These are phyloP conservation scores for Carettochelys insculpta DNA, from an alignment of 2,113 vertebrate species.

Conservation along the genomic window DNA sequence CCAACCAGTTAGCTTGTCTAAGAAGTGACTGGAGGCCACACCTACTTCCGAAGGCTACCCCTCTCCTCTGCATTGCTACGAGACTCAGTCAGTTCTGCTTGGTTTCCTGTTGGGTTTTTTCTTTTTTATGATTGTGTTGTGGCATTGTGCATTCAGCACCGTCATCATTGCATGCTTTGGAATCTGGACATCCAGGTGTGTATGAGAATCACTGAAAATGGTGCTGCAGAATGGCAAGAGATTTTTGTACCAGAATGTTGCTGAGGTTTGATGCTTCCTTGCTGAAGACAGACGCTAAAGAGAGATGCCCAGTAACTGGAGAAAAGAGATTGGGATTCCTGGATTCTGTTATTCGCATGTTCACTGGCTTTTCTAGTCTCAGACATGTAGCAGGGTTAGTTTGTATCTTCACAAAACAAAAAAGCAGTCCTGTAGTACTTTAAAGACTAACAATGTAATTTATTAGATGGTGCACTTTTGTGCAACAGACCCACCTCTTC, in stretches of 20 bases:
- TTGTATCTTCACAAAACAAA: no score
- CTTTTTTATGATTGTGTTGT: constrained; percentile 10
- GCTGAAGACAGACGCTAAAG: rapidly evolving
- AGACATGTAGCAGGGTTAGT: no score
- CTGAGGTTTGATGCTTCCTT: background rate
- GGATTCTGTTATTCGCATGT: background rate
- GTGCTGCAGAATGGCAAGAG: background rate
- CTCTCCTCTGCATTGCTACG: background rate
- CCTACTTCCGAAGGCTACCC: background rate
- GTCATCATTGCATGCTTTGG: constrained; percentile 18
- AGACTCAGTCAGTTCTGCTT: background rate
- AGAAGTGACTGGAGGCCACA: background rate
- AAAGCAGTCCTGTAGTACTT: no score
- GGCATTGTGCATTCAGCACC: constrained; percentile 4
- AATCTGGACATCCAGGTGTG: background rate
- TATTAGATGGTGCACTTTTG: no score
- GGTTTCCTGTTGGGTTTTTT: background rate
- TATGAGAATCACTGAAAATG: constrained; percentile 4
- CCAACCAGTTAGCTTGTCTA: background rate
- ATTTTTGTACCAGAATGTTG: background rate
- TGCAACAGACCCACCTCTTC: no score
- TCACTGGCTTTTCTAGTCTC: background rate
- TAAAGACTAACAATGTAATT: no score
- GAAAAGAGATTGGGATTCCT: background rate
- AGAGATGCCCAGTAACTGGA: background rate